A percentile compares a stretch with the other conserved stretches of the same genome.
Conservation (phyloP, 2,797 vertebrate genomes). For the Dryobates pubescens region DNA sequence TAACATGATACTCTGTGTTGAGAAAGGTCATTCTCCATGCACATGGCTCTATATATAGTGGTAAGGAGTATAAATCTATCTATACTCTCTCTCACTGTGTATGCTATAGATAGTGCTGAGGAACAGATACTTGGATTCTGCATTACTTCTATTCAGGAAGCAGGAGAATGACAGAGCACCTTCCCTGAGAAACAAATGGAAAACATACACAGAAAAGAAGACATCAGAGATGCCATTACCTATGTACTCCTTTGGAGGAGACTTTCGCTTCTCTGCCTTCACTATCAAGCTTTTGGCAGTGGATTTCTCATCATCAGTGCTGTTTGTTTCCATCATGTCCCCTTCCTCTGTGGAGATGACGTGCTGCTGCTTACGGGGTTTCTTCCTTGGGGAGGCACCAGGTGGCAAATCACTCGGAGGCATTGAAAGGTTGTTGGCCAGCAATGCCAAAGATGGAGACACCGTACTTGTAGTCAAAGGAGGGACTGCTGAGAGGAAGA, state of each 20-base stretch:
- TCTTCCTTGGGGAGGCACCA: constrained; percentile 95
- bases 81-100: too few relatives aligned
- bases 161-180: background rate
- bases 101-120: background rate
- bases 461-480: constrained; percentile 79
- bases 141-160: background rate
- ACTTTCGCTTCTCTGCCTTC: constrained; percentile 91
- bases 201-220: background rate
- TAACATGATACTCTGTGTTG: background rate
- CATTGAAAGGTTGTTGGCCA: constrained; percentile 85
- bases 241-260: constrained; percentile 95
- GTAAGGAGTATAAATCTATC: too few relatives aligned
- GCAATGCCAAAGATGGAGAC: constrained; percentile 78
- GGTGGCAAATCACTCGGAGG: constrained; percentile 89
- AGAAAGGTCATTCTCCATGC: background rate
- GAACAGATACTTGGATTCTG: background rate
- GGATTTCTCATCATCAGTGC: constrained; percentile 94
- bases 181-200: background rate
- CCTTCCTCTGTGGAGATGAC: constrained; percentile 98
- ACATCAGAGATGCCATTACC: constrained; percentile 76
- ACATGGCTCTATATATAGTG: background rate
- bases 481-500: constrained; percentile 77
- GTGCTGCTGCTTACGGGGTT: constrained; percentile 98
- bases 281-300: constrained; percentile 85
- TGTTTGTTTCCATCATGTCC: constrained; percentile 99